A percentile compares a stretch with the other conserved stretches of the same genome.
phyloP scores from a whole-genome alignment of 2,888 invertebrate genomes.

The Boloria euphrosyne region DNA sequence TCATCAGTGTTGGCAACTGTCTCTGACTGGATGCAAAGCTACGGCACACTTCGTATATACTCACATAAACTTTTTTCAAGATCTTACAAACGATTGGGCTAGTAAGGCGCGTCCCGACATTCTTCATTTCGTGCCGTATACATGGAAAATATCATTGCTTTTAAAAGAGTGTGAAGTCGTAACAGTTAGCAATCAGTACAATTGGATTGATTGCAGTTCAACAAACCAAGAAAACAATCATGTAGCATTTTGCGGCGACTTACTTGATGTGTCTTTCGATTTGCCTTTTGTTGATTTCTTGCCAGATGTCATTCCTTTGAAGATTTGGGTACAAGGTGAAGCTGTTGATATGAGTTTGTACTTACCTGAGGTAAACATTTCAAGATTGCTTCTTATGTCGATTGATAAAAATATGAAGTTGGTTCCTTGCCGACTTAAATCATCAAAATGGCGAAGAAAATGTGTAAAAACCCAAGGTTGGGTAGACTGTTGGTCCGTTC shows the following conservation, averaged over 20 bases:
- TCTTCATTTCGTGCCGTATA: constrained; percentile 97
- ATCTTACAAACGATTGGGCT: constrained; percentile 98
- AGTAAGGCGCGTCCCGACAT: constrained; percentile 96
- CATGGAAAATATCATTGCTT: constrained; percentile 95
- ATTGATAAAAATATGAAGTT: constrained; percentile 94
- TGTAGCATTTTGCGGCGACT: constrained; percentile 96
- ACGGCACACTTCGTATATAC: constrained; percentile 95
- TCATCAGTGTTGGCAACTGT: constrained; percentile 96
- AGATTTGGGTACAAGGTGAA: constrained; percentile 97
- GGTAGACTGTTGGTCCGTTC: constrained; percentile 98
- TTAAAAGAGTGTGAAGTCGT: constrained; percentile 97
- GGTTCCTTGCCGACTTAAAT: constrained; percentile 83
- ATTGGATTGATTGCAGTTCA: constrained; percentile 99
- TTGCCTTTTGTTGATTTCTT: constrained; percentile 97
- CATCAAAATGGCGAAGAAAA: constrained; percentile 90
- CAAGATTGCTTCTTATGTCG: constrained; percentile 90
- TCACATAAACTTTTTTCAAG: constrained; percentile 98
- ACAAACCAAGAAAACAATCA: constrained; percentile 97
- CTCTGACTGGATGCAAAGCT: constrained; percentile 96
- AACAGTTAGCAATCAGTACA: constrained; percentile 96
- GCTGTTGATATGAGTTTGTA: constrained; percentile 94
- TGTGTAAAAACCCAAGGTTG: constrained; percentile 89
- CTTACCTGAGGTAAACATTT: constrained; percentile 95
- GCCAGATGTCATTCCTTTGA: constrained; percentile 93
- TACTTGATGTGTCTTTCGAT: constrained; percentile 95